Conservation (phyloP, 2,888 invertebrate species). For the Dendrolimus pini region DNA sequence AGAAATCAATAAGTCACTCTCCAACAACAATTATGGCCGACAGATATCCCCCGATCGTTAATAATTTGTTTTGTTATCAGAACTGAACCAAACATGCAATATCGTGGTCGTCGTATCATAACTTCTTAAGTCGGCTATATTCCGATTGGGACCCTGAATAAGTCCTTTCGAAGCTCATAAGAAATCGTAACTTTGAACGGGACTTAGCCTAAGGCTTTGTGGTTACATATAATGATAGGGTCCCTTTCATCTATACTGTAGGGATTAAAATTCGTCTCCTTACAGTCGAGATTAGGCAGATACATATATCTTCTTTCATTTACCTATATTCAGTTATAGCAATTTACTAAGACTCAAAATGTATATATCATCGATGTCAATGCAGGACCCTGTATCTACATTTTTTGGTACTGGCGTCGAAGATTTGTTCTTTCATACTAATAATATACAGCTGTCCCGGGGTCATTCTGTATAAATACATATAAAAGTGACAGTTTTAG, state of each 20-base stretch:
- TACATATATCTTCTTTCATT: too few relatives aligned
- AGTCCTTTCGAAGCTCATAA: not conserved
- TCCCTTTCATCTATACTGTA: not conserved
- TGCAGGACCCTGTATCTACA: too few relatives aligned
- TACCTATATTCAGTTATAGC: too few relatives aligned
- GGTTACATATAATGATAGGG: not conserved
- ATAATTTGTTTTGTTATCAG: slow-evolving; percentile 18
- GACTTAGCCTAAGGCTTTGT: not conserved
- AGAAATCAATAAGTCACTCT: slow-evolving; percentile 27
- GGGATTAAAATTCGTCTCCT: too few relatives aligned
- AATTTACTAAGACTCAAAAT: too few relatives aligned
- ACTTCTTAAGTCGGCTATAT: not conserved
- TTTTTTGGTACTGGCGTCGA: too few relatives aligned
- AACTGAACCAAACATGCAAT: not conserved
- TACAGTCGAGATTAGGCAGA: too few relatives aligned
- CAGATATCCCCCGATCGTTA: slow-evolving; percentile 25
- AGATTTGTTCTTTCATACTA: too few relatives aligned
- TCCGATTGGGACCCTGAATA: not conserved
- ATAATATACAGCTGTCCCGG: too few relatives aligned
- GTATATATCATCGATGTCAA: too few relatives aligned
- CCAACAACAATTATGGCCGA: slow-evolving; percentile 23
- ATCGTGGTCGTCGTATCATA: not conserved
- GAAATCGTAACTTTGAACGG: not conserved
- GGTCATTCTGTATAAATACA: too few relatives aligned
- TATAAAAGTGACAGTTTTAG: too few relatives aligned